Evolutionary conservation across 2,888 invertebrate genomes (phyloP), one percentile per base, ranked within the genome.

Genomic region (Eumerus sabulonum): DNA sequence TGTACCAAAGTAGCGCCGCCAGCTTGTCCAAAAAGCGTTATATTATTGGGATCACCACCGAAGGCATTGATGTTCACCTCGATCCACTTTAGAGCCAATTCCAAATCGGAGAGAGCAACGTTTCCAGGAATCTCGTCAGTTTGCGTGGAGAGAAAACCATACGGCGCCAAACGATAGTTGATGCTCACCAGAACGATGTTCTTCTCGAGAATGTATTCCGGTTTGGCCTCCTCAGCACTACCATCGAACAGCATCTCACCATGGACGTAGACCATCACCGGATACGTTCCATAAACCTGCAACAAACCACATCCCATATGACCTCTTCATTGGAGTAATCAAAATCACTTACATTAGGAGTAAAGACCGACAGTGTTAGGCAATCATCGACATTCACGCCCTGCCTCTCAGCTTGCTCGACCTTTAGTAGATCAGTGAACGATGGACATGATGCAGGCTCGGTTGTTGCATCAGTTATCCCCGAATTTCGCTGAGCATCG

Each of bases 21-120:
- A 70, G 90, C 90, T 82, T 91, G 90, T 0, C 91, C 91, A 67
- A 90, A 90, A 11, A 91, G 85, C 0, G 91, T 91, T 0, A 91
- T 89, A 1, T 85, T 84, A 9, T 84, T 81, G 0, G 90, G 87
- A 84, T 91, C 90, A 1, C 91, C 91, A 40, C 91, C 90, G 74
- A 91, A 91, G 13, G 84, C 76, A 1, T 82, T 76, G 35, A 91
- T 91, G 83, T 91, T 86, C 19, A 89, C 84, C 53, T 90, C 88
- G 2, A 91, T 87, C 91, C 91, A 92, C 79, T 90, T 81, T n/a
- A 91, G 85, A 0, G 90, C 91, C 73, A 90, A 64, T 1, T 90
- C 85, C 12, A 90, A 87, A 83, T 92, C 92, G 42, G 89, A 85
- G 11, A 91, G 85, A 0, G 90, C 91, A 27, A 90, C 90, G 83